A percentile compares a stretch with the other conserved stretches of the same genome.
phyloP scores from a whole-genome alignment of 2,888 invertebrate species.

The Lasius fuliginosus region DNA sequence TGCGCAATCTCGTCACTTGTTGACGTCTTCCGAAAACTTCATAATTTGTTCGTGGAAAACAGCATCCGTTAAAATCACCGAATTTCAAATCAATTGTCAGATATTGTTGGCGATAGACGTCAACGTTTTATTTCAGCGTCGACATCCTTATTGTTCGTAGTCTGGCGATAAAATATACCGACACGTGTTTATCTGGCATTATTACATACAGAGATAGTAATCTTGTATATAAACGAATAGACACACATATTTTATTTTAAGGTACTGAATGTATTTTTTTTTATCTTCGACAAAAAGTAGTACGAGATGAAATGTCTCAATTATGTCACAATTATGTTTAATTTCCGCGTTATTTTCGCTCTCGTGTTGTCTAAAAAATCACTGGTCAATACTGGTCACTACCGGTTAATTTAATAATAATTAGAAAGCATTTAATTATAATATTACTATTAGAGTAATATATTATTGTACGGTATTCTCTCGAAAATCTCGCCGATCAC shows the following conservation, averaged over 20 bases:
- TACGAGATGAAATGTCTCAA: not conserved
- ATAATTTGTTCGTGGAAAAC: constrained; percentile 1
- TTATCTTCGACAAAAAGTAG: not conserved
- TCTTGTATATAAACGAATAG: not conserved
- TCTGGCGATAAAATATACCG: constrained; percentile 14
- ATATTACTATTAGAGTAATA: constrained; percentile 20
- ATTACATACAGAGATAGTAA: not conserved
- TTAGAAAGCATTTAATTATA: constrained; percentile 37
- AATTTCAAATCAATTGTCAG: not conserved
- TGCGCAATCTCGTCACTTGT: constrained; percentile 16
- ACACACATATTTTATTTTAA: not conserved
- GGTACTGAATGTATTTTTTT: not conserved
- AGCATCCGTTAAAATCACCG: not conserved
- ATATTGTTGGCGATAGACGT: not conserved
- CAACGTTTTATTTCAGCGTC: constrained; percentile 10
- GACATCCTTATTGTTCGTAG: constrained; percentile 16
- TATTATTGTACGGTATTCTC: not conserved
- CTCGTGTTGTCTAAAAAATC: not conserved
- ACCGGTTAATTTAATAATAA: constrained; percentile 15
- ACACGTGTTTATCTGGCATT: constrained; percentile 6
- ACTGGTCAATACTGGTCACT: no score
- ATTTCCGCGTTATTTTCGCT: not conserved
- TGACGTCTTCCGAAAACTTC: not conserved
- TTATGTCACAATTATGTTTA: not conserved
- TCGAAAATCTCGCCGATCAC: constrained; percentile 16